Evolutionary conservation across 1,140 invertebrate genomes (phyloP).

Genomic region (Meloidogyne hapla): DNA sequence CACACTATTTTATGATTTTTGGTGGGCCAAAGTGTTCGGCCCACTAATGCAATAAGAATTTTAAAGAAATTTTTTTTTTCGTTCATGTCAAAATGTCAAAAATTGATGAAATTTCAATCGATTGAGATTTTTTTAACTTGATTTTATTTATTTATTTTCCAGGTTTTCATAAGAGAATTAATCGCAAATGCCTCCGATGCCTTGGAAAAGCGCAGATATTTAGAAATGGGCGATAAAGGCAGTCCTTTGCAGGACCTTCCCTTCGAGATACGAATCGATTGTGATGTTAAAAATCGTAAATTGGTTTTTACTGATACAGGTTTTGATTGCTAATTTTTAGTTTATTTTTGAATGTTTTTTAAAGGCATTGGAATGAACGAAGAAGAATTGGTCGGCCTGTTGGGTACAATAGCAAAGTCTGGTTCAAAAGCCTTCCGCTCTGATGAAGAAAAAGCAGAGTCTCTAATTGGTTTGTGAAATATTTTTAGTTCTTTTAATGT

Average conservation of each 20-base stretch:
- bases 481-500: constrained; percentile 11
- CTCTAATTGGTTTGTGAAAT: constrained; percentile 72
- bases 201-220: constrained; percentile 78
- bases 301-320: constrained; percentile 53
- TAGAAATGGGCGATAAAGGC: constrained; percentile 69
- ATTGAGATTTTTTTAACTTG: constrained; percentile 30
- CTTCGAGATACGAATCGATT: constrained; percentile 83
- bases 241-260: constrained; percentile 60
- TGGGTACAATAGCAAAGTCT: constrained; percentile 90
- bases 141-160: neutral
- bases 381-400: constrained; percentile 83
- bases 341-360: constrained; percentile 75
- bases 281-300: constrained; percentile 68
- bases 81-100: too few species aligned
- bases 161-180: constrained; percentile 90
- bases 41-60: too few species aligned
- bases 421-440: constrained; percentile 78
- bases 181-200: constrained; percentile 97
- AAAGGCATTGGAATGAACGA: constrained; percentile 85
- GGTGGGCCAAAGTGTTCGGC: too few species aligned
- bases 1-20: too few species aligned
- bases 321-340: constrained; percentile 10
- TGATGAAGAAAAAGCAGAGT: constrained; percentile 64
- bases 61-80: too few species aligned
- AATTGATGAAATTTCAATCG: too few species aligned